phyloP scores from a whole-genome alignment of 2,888 invertebrate genomes.

The Limnephilus marmoratus region DNA sequence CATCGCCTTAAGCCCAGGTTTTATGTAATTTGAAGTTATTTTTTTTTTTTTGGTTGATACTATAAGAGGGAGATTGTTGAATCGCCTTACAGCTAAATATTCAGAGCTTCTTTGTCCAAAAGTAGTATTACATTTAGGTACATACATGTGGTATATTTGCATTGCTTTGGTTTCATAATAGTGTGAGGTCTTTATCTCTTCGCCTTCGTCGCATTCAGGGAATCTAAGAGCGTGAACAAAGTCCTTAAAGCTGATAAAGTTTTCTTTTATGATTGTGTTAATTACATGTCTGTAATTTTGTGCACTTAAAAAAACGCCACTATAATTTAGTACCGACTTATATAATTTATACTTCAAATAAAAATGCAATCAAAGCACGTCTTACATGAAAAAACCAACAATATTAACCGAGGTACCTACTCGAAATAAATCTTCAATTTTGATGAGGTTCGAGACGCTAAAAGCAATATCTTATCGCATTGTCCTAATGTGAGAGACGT shows the following conservation, averaged over 20 bases:
- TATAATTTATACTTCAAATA: neutral
- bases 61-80: no score
- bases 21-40: no score
- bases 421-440: neutral
- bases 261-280: neutral
- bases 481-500: neutral
- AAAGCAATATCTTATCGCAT: no score
- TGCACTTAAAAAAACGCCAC: neutral
- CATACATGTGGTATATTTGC: no score
- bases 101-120: no score
- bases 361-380: neutral
- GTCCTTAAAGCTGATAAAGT: neutral
- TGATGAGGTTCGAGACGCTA: no score
- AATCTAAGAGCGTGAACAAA: neutral
- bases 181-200: no score
- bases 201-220: neutral
- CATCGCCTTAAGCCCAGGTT: no score
- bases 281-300: neutral
- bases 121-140: no score
- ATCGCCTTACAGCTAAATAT: no score
- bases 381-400: neutral
- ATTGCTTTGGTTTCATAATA: no score
- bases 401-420: neutral
- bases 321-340: neutral
- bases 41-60: no score